Evolutionary conservation across 2,888 invertebrate genomes (phyloP).

Genomic region (Pachydiplax longipennis): DNA sequence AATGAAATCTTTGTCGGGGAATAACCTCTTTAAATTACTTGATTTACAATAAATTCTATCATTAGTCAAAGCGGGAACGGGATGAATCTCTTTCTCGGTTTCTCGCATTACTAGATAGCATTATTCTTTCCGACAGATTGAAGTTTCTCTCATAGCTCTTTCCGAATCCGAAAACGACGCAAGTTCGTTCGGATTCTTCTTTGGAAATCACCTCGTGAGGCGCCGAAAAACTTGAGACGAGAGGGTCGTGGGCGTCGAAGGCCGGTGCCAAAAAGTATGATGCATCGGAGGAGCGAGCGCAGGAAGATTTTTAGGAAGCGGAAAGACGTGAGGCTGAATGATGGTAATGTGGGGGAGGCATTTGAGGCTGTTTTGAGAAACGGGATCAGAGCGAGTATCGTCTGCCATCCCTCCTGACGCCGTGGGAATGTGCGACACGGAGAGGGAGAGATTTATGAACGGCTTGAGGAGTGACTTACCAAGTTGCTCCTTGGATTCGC

Average conservation of each 20-base stretch:
- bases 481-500: slow-evolving; percentile 37
- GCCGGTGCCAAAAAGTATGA: neutral
- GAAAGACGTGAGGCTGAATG: neutral
- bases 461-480: slow-evolving; percentile 39
- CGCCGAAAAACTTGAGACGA: too few relatives aligned
- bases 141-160: too few relatives aligned
- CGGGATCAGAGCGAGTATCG: neutral
- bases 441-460: slow-evolving; percentile 23
- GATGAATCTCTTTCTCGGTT: too few relatives aligned
- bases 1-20: too few relatives aligned
- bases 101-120: too few relatives aligned
- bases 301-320: neutral
- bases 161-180: too few relatives aligned
- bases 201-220: neutral
- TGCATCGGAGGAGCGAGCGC: neutral
- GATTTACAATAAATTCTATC: too few relatives aligned
- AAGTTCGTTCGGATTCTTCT: neutral
- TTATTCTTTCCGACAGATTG: too few relatives aligned
- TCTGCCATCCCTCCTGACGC: neutral
- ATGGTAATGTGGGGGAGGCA: neutral
- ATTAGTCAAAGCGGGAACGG: too few relatives aligned
- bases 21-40: too few relatives aligned
- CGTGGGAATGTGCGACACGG: neutral
- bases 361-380: neutral
- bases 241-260: neutral